A percentile compares a stretch with the other conserved stretches of the same genome.
Conservation (phyloP, 92 coral and sea anemone species). For the Heteractis magnifica region DNA sequence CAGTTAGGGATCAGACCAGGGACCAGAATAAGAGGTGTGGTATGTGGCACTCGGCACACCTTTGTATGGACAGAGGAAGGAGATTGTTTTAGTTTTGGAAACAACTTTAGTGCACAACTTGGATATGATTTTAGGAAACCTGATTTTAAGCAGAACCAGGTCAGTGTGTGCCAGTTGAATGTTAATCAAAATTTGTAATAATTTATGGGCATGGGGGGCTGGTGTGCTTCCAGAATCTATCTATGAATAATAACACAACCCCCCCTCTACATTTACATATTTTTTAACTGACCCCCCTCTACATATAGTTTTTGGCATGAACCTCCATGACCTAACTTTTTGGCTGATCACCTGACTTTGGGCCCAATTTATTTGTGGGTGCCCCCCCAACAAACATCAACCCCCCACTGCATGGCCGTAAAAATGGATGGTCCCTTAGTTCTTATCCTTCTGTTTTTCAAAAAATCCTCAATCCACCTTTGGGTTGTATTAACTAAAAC, state of each 20-base stretch:
- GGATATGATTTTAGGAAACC: constrained; percentile 96
- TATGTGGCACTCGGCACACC: constrained; percentile 97
- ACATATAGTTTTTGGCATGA: too few relatives aligned
- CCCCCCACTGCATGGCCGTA: too few relatives aligned
- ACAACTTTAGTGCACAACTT: constrained; percentile 93
- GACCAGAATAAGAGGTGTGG: constrained; percentile 67
- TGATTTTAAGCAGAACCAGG: constrained; percentile 98
- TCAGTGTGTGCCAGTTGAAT: constrained; percentile 3
- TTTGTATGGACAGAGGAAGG: constrained; percentile 94
- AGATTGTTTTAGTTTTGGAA: constrained; percentile 93
- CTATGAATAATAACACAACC: too few relatives aligned
- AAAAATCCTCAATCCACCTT: too few relatives aligned
- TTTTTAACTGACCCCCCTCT: too few relatives aligned
- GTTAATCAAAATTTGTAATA: neutral
- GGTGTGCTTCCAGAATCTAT: neutral
- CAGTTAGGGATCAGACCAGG: constrained; percentile 67
- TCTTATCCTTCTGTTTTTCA: too few relatives aligned
- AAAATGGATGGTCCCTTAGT: too few relatives aligned
- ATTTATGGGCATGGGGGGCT: neutral
- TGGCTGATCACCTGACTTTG: too few relatives aligned
- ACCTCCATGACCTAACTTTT: too few relatives aligned
- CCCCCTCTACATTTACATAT: too few relatives aligned
- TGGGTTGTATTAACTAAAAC: neutral
- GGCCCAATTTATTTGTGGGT: too few relatives aligned
- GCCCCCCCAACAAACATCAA: too few relatives aligned